phyloP scores from a whole-genome alignment of 2,797 vertebrate species.

The Uromys caudimaculatus region DNA sequence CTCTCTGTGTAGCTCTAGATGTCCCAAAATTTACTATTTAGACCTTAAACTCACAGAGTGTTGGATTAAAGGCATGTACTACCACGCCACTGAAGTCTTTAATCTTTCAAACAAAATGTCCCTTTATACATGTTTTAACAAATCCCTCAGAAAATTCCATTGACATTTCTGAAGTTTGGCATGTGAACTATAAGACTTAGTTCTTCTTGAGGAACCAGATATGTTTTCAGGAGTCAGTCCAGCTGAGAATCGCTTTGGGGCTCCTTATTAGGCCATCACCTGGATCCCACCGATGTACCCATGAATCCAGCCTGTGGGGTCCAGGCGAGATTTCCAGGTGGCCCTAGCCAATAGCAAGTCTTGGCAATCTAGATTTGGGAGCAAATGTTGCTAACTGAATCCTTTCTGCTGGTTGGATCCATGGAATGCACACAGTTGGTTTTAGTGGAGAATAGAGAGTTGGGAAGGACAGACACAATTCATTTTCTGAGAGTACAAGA shows the following conservation, averaged over 20 bases:
- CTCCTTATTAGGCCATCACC: not conserved
- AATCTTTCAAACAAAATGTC: not conserved
- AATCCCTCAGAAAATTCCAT: not conserved
- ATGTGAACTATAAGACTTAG: not conserved
- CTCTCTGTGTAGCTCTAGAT: not conserved
- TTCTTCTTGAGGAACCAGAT: not conserved
- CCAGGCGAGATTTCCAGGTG: not conserved
- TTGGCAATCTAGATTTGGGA: not conserved
- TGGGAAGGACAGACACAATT: not conserved
- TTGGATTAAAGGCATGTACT: not conserved
- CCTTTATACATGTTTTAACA: not conserved
- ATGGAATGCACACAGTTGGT: not conserved
- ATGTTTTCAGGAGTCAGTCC: not conserved
- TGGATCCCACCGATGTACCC: not conserved
- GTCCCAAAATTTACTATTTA: not conserved
- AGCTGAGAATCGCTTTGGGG: not conserved
- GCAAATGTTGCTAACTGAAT: not conserved
- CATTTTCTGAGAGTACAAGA: not conserved
- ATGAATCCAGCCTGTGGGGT: not conserved
- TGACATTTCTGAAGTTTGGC: not conserved
- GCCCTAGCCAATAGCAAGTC: not conserved
- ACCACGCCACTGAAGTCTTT: not conserved
- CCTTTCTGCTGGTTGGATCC: not conserved
- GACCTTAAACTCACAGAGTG: not conserved
- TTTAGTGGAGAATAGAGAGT: not conserved